Evolutionary conservation across 2,797 vertebrate genomes (phyloP).

Genomic region (Anableps anableps): DNA sequence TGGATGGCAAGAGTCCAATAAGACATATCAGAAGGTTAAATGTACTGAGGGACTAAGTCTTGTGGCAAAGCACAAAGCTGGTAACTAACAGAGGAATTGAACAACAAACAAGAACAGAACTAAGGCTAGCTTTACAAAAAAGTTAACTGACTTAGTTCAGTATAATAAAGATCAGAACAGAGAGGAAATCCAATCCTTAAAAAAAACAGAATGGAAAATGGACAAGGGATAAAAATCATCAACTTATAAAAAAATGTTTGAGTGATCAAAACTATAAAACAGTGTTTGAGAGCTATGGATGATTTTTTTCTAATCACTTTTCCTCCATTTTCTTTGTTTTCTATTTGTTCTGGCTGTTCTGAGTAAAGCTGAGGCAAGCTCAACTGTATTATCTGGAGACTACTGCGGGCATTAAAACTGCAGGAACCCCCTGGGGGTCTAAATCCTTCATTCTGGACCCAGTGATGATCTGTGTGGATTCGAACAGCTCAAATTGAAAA

Average conservation of each 20-base stretch:
- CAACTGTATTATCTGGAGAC: conserved; percentile 56
- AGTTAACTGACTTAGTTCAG: background rate
- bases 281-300: background rate
- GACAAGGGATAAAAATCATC: background rate
- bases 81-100: background rate
- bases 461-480: conserved; percentile 73
- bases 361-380: conserved; percentile 59
- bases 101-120: background rate
- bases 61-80: background rate
- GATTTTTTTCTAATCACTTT: background rate
- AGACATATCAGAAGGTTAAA: background rate
- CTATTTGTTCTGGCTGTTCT: conserved; percentile 31
- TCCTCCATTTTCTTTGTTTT: conserved; percentile 16
- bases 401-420: conserved; percentile 40
- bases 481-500: conserved; percentile 63
- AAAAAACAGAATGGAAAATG: background rate
- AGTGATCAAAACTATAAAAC: background rate
- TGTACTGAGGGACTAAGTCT: background rate
- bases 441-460: conserved; percentile 69
- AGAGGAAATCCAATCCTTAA: background rate
- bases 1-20: background rate
- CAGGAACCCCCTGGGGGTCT: conserved; percentile 53
- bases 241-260: background rate
- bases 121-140: background rate
- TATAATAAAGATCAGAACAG: background rate